A percentile compares a stretch with the other conserved stretches of the same genome.
These are phyloP conservation scores for Silurus meridionalis DNA, from an alignment of 2,113 vertebrate genomes.

Conservation along the genomic window DNA sequence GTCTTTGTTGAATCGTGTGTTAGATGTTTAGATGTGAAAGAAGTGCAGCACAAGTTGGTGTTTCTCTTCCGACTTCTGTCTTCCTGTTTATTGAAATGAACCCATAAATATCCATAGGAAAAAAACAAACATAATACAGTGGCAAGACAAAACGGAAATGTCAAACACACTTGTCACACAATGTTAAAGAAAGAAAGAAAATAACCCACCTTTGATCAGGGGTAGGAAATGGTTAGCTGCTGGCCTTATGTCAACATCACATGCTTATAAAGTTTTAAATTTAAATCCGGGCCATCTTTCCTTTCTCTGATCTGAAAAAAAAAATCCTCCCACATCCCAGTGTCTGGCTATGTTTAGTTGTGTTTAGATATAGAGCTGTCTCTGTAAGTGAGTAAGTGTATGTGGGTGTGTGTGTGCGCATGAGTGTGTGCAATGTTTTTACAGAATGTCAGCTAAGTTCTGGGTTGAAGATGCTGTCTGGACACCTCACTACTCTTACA, in stretches of 20 bases:
- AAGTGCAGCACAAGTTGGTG: neutral
- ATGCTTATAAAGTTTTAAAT: neutral
- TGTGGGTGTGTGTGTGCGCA: constrained; percentile 52
- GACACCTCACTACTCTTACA: constrained; percentile 37
- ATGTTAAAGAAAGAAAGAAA: neutral
- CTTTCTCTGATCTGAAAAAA: neutral
- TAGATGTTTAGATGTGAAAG: constrained; percentile 5
- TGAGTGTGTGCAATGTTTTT: constrained; percentile 64
- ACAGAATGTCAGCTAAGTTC: constrained; percentile 69
- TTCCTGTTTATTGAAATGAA: neutral
- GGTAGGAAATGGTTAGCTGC: neutral
- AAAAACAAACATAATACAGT: neutral
- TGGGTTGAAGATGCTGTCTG: constrained; percentile 57
- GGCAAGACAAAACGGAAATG: neutral
- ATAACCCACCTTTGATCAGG: neutral
- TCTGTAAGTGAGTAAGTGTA: constrained; percentile 65
- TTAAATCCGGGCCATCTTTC: neutral
- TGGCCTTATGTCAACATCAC: neutral
- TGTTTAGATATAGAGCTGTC: constrained; percentile 61
- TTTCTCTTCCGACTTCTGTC: neutral
- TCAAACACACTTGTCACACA: neutral
- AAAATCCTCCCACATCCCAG: constrained; percentile 4
- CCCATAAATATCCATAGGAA: neutral
- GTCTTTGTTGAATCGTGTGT: neutral
- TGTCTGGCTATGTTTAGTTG: constrained; percentile 28